Evolutionary conservation across 2,113 vertebrate genomes (phyloP).

Genomic region (Hemicordylus capensis): DNA sequence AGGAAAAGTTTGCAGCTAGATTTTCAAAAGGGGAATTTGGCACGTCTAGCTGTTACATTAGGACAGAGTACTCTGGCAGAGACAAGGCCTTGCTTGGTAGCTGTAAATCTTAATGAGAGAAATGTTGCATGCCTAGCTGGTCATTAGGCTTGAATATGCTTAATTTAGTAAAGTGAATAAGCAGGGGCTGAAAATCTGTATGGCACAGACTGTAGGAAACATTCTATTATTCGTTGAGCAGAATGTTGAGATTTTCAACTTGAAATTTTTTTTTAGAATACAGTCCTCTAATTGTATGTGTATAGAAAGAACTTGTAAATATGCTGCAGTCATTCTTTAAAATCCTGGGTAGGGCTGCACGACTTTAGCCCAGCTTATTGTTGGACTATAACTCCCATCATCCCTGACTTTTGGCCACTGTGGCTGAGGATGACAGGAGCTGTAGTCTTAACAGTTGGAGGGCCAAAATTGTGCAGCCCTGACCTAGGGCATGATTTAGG

Average conservation of each 20-base stretch:
- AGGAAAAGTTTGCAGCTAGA: not conserved
- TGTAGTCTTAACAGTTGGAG: no score
- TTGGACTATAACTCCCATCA: no score
- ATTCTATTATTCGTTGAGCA: not conserved
- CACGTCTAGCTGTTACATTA: not conserved
- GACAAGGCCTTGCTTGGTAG: not conserved
- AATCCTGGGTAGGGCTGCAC: no score
- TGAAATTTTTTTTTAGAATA: not conserved
- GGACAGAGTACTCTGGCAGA: not conserved
- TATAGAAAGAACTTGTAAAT: not conserved
- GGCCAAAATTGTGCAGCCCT: no score
- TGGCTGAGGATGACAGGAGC: no score
- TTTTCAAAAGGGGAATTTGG: not conserved
- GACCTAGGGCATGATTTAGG: no score
- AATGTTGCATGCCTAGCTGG: not conserved
- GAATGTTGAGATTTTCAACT: not conserved
- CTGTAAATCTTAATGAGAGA: not conserved
- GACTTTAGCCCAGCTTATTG: no score
- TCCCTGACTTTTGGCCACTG: no score
- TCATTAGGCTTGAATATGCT: not conserved
- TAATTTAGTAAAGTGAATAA: not conserved
- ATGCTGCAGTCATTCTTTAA: no score
- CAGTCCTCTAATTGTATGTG: not conserved
- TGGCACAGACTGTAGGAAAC: not conserved
- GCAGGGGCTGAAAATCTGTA: not conserved